A percentile compares a stretch with the other conserved stretches of the same genome.
Evolutionary conservation across 2,888 invertebrate genomes (phyloP).

Genomic region (Nemoura dubitans): DNA sequence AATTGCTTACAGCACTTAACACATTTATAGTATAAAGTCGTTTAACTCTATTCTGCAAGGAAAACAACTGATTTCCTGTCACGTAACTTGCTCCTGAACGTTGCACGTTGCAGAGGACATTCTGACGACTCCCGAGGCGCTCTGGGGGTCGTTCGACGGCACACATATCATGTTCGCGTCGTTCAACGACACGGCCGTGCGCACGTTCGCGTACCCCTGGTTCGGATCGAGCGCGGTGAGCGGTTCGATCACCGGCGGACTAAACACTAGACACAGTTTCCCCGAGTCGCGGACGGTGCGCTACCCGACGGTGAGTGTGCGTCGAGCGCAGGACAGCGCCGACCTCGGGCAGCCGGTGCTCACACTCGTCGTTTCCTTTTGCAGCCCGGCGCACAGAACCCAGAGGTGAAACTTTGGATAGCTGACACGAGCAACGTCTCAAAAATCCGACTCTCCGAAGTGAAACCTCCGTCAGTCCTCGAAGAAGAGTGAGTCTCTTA

Average conservation of each 20-base stretch:
- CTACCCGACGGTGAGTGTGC: slow-evolving; percentile 78
- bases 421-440: slow-evolving; percentile 77
- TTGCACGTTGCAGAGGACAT: slow-evolving; percentile 78
- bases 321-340: neutral
- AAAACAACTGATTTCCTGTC: neutral
- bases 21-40: too few relatives aligned
- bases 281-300: slow-evolving; percentile 81
- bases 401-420: slow-evolving; percentile 83
- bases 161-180: slow-evolving; percentile 84
- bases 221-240: slow-evolving; percentile 76
- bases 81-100: slow-evolving; percentile 51
- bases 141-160: slow-evolving; percentile 89
- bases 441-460: slow-evolving; percentile 69
- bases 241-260: slow-evolving; percentile 57
- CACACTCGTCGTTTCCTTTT: slow-evolving; percentile 16
- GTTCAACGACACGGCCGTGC: slow-evolving; percentile 84
- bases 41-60: too few relatives aligned
- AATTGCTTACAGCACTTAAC: too few relatives aligned
- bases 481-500: slow-evolving; percentile 78
- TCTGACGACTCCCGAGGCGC: slow-evolving; percentile 78
- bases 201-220: slow-evolving; percentile 82
- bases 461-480: slow-evolving; percentile 78
- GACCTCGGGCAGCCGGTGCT: neutral
- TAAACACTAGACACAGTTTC: slow-evolving; percentile 64
- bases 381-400: slow-evolving; percentile 68